Conservation (phyloP, 37 sponge, comb jelly and placozoan species). For the Ephydatia muelleri region DNA sequence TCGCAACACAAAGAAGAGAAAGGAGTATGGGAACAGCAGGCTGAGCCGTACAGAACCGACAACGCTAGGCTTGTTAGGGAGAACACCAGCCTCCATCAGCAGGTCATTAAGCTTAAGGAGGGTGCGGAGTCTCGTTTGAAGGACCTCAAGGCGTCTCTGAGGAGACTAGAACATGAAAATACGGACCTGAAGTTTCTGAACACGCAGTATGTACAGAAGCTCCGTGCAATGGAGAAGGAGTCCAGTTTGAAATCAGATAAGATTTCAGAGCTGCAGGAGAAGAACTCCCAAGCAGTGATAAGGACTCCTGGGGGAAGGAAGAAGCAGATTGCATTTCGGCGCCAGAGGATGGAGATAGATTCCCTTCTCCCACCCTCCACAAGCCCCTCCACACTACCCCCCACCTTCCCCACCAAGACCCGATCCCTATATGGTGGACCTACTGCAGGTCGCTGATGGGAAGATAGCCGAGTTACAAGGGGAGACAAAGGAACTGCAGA, state of each 20-base stretch:
- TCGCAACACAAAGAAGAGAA: constrained; percentile 72
- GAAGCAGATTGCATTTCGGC: constrained; percentile 85
- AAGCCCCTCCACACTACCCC: not conserved
- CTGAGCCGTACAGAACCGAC: constrained; percentile 94
- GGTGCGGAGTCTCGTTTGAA: constrained; percentile 52
- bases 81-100: constrained; percentile 91
- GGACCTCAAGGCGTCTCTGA: constrained; percentile 76
- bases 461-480: constrained; percentile 73
- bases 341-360: constrained; percentile 97
- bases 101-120: constrained; percentile 85
- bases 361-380: constrained; percentile 33
- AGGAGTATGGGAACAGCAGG: constrained; percentile 60
- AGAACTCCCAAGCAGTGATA: constrained; percentile 95
- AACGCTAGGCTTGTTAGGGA: constrained; percentile 91
- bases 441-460: constrained; percentile 91
- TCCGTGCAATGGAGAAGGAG: constrained; percentile 80
- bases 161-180: constrained; percentile 94
- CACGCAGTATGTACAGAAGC: constrained; percentile 87
- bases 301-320: constrained; percentile 96
- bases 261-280: constrained; percentile 92
- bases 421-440: constrained; percentile 90
- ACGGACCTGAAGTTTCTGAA: constrained; percentile 97
- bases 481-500: constrained; percentile 47
- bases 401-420: constrained; percentile 41
- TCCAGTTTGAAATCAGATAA: constrained; percentile 74